A percentile compares a stretch with the other conserved stretches of the same genome.
Conservation (phyloP, 2,888 invertebrate genomes). For the Callinectes sapidus region DNA sequence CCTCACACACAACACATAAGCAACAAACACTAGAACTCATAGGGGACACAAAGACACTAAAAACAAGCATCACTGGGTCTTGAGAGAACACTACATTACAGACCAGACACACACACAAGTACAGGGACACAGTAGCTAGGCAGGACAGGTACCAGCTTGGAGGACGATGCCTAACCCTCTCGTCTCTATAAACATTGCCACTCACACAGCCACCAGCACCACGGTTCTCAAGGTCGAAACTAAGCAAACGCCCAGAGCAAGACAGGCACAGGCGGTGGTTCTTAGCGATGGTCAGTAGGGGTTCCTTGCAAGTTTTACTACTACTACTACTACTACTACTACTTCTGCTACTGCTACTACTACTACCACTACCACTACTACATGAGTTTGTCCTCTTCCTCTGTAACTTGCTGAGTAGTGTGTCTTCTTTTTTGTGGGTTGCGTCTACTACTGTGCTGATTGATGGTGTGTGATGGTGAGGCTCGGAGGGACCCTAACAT, state of each 20-base stretch:
- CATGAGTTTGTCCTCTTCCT: conserved; percentile 38
- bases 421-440: conserved; percentile 52
- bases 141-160: background rate
- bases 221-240: conserved; percentile 71
- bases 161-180: background rate
- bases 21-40: background rate
- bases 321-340: conserved; percentile 38
- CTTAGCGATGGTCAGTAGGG: conserved; percentile 72
- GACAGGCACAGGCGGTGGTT: conserved; percentile 71
- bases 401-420: conserved; percentile 25
- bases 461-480: conserved; percentile 51
- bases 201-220: conserved; percentile 62
- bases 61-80: no score
- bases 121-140: background rate
- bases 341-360: conserved; percentile 28
- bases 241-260: conserved; percentile 68
- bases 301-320: conserved; percentile 41
- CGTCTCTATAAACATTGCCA: background rate
- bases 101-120: background rate
- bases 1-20: background rate
- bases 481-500: conserved; percentile 40
- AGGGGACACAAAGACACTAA: background rate
- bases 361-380: conserved; percentile 38
- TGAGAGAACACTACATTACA: background rate
- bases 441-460: conserved; percentile 37